Evolutionary conservation across 1,140 invertebrate genomes (phyloP).

Genomic region (Aphis craccivora): DNA sequence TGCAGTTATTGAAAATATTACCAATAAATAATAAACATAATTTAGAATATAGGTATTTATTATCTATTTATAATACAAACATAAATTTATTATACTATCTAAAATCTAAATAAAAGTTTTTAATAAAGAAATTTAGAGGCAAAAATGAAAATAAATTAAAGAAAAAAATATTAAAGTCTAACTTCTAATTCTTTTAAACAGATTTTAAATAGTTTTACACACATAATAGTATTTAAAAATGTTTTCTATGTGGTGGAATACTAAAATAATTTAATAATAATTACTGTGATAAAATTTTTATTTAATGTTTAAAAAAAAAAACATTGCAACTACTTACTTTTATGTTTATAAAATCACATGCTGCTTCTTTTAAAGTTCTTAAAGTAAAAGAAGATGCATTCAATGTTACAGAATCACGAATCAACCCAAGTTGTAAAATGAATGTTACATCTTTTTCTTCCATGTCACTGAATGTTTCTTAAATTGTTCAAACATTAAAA

Average conservation of each 20-base stretch:
- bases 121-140: not conserved
- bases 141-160: not conserved
- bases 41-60: no score
- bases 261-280: not conserved
- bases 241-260: not conserved
- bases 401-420: slow-evolving; percentile 86
- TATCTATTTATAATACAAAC: no score
- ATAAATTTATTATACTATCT: not conserved
- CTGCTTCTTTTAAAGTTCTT: slow-evolving; percentile 89
- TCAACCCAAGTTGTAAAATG: slow-evolving; percentile 91
- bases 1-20: not conserved
- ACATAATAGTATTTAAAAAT: not conserved
- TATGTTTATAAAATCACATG: slow-evolving; percentile 92
- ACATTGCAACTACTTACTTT: slow-evolving; percentile 72
- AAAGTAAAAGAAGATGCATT: slow-evolving; percentile 83
- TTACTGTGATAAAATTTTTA: not conserved
- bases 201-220: not conserved
- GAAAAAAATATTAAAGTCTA: not conserved
- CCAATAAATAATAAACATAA: not conserved
- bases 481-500: not conserved
- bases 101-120: not conserved
- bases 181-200: not conserved
- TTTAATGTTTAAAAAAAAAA: no score
- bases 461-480: slow-evolving; percentile 18
- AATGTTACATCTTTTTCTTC: slow-evolving; percentile 71